A percentile compares a stretch with the other conserved stretches of the same genome.
These are phyloP conservation scores for Carcinoscorpius rotundicauda DNA, from an alignment of 1,140 invertebrate genomes.

Conservation along the genomic window DNA sequence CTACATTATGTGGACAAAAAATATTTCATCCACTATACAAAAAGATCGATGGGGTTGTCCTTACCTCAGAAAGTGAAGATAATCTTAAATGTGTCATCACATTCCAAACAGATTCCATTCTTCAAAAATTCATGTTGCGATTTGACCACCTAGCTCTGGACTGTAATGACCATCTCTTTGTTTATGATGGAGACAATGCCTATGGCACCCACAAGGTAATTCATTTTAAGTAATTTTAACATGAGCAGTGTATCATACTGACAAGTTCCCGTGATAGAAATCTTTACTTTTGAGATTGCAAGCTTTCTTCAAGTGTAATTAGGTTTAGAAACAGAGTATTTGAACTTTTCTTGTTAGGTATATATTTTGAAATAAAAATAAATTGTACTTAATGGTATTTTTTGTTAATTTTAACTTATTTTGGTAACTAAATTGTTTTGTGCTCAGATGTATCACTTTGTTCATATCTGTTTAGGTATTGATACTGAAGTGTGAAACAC, in stretches of 20 bases:
- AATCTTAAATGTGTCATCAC: conserved; percentile 82
- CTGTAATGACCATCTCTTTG: conserved; percentile 84
- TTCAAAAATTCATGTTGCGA: conserved; percentile 83
- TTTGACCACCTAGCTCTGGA: conserved; percentile 68
- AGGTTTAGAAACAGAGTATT: too few species aligned
- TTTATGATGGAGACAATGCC: conserved; percentile 82
- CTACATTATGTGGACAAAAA: conserved; percentile 23
- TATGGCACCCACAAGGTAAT: conserved; percentile 70
- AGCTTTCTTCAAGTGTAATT: too few species aligned
- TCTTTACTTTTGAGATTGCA: too few species aligned
- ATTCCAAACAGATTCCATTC: conserved; percentile 83
- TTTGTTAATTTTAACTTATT: too few species aligned
- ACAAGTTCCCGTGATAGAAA: too few species aligned
- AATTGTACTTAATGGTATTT: too few species aligned
- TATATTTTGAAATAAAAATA: too few species aligned
- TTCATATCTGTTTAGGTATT: background rate
- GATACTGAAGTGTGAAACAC: background rate
- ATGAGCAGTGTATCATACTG: too few species aligned
- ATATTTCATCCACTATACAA: conserved; percentile 47
- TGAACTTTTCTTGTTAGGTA: too few species aligned
- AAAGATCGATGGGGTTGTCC: conserved; percentile 77
- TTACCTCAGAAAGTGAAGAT: conserved; percentile 73
- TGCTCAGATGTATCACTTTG: too few species aligned
- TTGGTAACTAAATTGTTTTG: too few species aligned
- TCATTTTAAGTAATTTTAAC: too few species aligned